A percentile compares a stretch with the other conserved stretches of the same genome.
Conservation (phyloP, 2,113 vertebrate species). For the Arvicanthis niloticus region DNA sequence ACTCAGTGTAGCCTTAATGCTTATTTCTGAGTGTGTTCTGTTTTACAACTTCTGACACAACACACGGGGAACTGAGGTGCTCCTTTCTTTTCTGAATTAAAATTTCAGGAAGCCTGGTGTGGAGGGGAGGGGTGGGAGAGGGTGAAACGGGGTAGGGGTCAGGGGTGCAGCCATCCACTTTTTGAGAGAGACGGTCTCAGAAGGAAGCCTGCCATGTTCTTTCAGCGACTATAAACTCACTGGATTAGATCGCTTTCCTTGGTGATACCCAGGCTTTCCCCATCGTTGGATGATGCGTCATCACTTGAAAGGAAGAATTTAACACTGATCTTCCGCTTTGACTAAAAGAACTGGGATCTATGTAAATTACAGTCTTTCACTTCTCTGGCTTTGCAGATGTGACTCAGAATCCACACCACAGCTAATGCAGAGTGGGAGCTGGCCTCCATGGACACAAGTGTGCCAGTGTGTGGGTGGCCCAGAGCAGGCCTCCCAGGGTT, state of each 20-base stretch:
- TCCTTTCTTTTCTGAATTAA: conserved; percentile 3
- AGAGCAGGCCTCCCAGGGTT: background rate
- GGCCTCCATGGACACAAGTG: background rate
- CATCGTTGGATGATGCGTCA: conserved; percentile 6
- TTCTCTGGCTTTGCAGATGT: conserved; percentile 44
- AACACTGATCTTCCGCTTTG: conserved; percentile 3
- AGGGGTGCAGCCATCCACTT: background rate
- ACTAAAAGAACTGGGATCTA: conserved; percentile 4
- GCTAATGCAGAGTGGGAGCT: background rate
- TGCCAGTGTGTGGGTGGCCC: conserved; percentile 73
- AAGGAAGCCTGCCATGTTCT: background rate
- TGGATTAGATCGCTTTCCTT: background rate
- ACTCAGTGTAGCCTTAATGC: background rate
- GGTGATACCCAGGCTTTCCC: background rate
- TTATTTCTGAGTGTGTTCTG: background rate
- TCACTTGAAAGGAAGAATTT: conserved; percentile 62
- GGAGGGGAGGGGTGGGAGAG: background rate
- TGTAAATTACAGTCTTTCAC: conserved; percentile 50
- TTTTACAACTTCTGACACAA: background rate
- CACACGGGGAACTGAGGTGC: background rate
- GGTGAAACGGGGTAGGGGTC: background rate
- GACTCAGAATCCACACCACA: background rate
- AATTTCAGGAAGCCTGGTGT: background rate
- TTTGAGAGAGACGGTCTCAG: background rate
- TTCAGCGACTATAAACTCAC: background rate